Base-by-base conservation (phyloP, 2,113 vertebrate species). In the Oryzias celebensis region DNA sequence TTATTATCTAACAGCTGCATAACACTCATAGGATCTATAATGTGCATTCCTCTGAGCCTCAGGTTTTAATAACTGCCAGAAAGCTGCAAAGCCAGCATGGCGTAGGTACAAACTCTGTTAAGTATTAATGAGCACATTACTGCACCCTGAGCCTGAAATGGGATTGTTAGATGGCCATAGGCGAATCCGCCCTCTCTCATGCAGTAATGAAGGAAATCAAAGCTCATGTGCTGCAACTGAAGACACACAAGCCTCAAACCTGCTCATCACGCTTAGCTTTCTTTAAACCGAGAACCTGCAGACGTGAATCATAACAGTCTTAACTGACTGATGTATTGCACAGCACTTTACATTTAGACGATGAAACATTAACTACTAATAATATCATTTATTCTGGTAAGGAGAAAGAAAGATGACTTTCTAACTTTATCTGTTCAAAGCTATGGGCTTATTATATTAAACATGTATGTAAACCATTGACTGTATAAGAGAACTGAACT, bases 61-160 rank as follows among this genome's bases (percentile, higher is more conserved):
- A 31, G 26, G 36, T 46, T 76, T 77, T 83, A 81, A 82, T 61
- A 71, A 56, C 61, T 5, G 64, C 76, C 77, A 60, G 22, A 67
- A 43, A 80, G 78, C 76, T 0, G 16, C 56, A 52, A 57, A 75
- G 51, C 14, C 23, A 0, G 10, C 75, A 58, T 73, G 15, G 3
- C 51, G 36, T 58, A 68, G 56, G 74, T 84, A 50, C 7, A 61
- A 57, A 60, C 43, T 62, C 2, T 20, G 52, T 80, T 52, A 84
- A 77, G 81, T 78, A 83, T 78, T 84, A 80, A 87, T 77, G 75
- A 84, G 75, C 47, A 58, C 80, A 72, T 81, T 65, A 74, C 71
- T 18, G 59, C 69, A 56, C 55, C 26, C 70, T 44, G 58, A 61
- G 58, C 56, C 75, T 75, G 70, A 74, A 73, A 80, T 74, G 68